Conservation (phyloP, 1,140 invertebrate species). For the Lutraria rhynchaena region DNA sequence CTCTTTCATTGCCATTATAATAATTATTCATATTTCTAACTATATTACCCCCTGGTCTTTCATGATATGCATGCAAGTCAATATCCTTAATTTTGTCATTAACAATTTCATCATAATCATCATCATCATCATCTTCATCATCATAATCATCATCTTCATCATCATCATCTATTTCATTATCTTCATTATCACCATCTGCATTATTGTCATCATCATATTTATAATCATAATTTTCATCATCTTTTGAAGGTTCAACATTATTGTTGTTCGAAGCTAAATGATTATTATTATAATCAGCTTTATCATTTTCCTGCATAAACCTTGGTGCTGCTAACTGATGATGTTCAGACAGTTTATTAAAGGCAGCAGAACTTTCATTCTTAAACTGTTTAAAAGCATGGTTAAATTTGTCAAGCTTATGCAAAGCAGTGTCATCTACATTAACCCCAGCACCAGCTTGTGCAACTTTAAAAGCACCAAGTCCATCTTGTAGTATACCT, state of each 20-base stretch:
- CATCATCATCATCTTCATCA: slow-evolving; percentile 55
- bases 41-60: slow-evolving; percentile 40
- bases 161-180: neutral
- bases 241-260: slow-evolving; percentile 47
- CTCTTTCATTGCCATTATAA: slow-evolving; percentile 41
- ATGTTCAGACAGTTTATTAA: neutral
- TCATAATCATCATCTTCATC: slow-evolving; percentile 56
- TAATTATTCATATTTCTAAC: slow-evolving; percentile 53
- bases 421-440: neutral
- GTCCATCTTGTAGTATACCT: neutral
- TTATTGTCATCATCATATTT: slow-evolving; percentile 62
- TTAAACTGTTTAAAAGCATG: slow-evolving; percentile 25
- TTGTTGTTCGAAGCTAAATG: slow-evolving; percentile 6
- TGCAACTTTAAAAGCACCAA: neutral
- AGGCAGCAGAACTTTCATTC: neutral
- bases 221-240: slow-evolving; percentile 59
- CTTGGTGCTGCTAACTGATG: neutral
- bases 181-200: no score
- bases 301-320: neutral
- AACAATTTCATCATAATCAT: slow-evolving; percentile 59
- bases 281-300: neutral
- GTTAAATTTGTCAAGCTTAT: slow-evolving; percentile 20
- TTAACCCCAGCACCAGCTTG: neutral
- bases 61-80: slow-evolving; percentile 38
- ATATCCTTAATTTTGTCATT: slow-evolving; percentile 49